A percentile compares a stretch with the other conserved stretches of the same genome.
Conservation (phyloP, 2,888 invertebrate species). For the Elegia similella region DNA sequence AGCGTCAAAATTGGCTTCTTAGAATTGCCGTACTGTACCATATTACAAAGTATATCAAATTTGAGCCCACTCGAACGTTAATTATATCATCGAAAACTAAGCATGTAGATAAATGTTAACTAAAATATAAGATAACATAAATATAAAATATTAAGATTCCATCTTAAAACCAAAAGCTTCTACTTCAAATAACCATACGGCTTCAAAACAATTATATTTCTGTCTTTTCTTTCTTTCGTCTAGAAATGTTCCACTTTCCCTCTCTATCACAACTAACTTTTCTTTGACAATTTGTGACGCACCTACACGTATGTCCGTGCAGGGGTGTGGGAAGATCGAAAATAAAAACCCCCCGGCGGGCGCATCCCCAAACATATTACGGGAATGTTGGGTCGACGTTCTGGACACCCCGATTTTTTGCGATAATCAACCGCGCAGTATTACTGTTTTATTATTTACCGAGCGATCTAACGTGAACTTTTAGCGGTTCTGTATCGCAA, state of each 20-base stretch:
- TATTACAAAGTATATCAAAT: no score
- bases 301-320: slow-evolving; percentile 68
- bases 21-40: no score
- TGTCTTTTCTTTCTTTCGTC: no score
- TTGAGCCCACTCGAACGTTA: no score
- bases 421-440: slow-evolving; percentile 49
- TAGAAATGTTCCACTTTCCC: background rate
- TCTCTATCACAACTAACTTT: slow-evolving; percentile 17
- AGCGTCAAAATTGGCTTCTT: no score
- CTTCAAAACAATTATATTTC: no score
- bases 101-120: no score
- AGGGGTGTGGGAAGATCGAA: slow-evolving; percentile 62
- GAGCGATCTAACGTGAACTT: background rate
- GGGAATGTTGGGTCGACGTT: slow-evolving; percentile 61
- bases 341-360: slow-evolving; percentile 69
- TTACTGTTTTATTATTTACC: slow-evolving; percentile 17
- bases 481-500: background rate
- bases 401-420: slow-evolving; percentile 59
- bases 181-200: no score
- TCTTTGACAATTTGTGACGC: slow-evolving; percentile 45
- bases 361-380: slow-evolving; percentile 73
- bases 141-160: no score
- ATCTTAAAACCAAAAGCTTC: no score
- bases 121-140: no score
- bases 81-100: no score